Conservation (phyloP, 2,113 vertebrate genomes). For the Chloebia gouldiae region DNA sequence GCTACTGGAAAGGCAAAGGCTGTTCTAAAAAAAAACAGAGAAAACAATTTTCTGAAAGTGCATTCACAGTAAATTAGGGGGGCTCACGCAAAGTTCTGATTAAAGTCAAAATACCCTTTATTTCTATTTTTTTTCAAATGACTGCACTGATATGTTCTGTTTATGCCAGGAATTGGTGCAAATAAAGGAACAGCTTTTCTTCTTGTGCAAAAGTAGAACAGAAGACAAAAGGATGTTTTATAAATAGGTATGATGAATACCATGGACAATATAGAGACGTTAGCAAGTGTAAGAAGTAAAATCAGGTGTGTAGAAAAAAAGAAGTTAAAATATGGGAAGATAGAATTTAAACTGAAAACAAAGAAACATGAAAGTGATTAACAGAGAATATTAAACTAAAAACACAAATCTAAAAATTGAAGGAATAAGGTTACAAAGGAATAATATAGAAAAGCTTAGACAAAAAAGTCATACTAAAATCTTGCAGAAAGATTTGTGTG, state of each 20-base stretch:
- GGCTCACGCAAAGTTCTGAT: neutral
- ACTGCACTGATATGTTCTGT: neutral
- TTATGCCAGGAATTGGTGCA: neutral
- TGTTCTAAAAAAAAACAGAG: neutral
- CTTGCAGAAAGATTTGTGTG: neutral
- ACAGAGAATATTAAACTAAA: neutral
- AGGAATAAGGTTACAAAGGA: neutral
- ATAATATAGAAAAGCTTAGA: neutral
- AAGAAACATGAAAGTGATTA: neutral
- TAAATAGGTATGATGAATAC: neutral
- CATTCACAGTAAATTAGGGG: neutral
- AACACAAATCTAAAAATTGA: neutral
- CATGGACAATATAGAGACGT: neutral
- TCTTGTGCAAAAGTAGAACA: neutral
- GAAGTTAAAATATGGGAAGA: neutral
- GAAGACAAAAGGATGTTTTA: neutral
- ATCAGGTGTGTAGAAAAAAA: neutral
- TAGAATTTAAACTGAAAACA: neutral
- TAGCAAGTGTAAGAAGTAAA: neutral
- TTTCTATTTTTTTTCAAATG: neutral
- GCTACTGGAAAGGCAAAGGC: neutral
- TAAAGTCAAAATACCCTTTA: slow-evolving; percentile 43
- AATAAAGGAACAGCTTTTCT: neutral
- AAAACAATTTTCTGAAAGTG: slow-evolving; percentile 19
- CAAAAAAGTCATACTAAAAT: neutral